Base-by-base conservation (phyloP, 2,113 vertebrate species). In the Gallinago paraguaiae region DNA sequence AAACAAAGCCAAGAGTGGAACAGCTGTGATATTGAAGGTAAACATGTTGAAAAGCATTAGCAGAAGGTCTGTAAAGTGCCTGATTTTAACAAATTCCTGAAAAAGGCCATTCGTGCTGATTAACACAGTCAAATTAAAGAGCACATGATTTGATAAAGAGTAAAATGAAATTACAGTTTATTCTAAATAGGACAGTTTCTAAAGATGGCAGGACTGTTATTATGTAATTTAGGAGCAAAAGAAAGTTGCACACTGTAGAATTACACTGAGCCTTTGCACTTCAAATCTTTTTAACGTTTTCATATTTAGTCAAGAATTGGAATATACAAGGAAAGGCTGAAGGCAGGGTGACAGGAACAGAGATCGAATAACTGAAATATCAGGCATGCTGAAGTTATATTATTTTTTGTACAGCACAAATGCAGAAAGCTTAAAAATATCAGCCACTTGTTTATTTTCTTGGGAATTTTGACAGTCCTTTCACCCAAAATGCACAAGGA, bases 21-120 rank as follows among this genome's bases (percentile, higher is more conserved):
- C 95, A 96, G 92, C 96, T 97, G 96, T 79, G 90, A 90, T 82
- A 92, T 31, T 82, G 95, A 92, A 97, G 93, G 90, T 91, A 96
- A 96, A 96, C 88, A 95, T 37, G 8, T 69, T 89, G 90, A 68
- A 96, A 94, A 93, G 88, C 76, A 82, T 69, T 79, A 92, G 80
- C 90, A 96, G 93, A 95, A 96, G 86, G 95, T 78, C 92, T 96
- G 88, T 83, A 86, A 95, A 96, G 69, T 57, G 80, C 72, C 56
- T 3, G 1, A 28, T 94, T 92, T 93, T 84, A 75, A 83, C 72
- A 84, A 96, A 93, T 72, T 82, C 74, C 72, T 6, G 2, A 75
- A 86, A 94, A 95, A 83, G 31, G 53, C 41, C 17, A 20, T 71
- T 91, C 67, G 48, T 76, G 67, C 50, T 90, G 86, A 96, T 90